Conservation (phyloP, 2,797 vertebrate species). For the Orientallactaga sibirica region DNA sequence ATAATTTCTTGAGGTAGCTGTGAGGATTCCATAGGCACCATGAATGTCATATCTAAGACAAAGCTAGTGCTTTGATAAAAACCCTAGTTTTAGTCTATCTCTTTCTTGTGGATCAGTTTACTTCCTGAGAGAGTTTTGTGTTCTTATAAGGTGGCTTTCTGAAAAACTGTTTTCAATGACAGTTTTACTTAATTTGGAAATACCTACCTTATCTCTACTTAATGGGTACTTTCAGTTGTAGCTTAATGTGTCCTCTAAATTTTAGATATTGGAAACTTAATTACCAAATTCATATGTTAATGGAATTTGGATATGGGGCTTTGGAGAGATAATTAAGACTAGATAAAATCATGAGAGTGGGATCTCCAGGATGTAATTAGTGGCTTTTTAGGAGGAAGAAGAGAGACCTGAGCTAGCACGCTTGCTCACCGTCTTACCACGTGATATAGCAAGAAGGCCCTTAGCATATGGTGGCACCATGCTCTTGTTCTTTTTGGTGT, state of each 20-base stretch:
- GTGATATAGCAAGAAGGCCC: not conserved
- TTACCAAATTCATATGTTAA: not conserved
- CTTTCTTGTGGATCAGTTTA: not conserved
- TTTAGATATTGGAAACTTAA: not conserved
- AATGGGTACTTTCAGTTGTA: not conserved
- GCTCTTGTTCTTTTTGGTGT: not conserved
- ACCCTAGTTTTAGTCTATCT: not conserved
- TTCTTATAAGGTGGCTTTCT: not conserved
- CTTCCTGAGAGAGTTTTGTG: not conserved
- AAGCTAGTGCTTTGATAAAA: not conserved
- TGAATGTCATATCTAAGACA: not conserved
- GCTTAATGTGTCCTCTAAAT: not conserved
- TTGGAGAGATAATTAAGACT: not conserved
- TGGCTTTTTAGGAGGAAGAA: not conserved
- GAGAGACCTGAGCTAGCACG: too few relatives aligned
- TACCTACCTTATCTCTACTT: not conserved
- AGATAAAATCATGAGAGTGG: not conserved
- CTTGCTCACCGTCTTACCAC: not conserved
- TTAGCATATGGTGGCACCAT: not conserved
- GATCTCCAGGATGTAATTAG: not conserved
- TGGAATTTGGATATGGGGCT: not conserved
- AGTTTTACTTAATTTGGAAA: not conserved
- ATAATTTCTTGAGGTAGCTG: not conserved
- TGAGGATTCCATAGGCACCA: not conserved
- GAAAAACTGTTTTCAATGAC: constrained; percentile 15